These are phyloP conservation scores for Molorchus minor DNA, from an alignment of 2,888 invertebrate species.

Conservation along the genomic window DNA sequence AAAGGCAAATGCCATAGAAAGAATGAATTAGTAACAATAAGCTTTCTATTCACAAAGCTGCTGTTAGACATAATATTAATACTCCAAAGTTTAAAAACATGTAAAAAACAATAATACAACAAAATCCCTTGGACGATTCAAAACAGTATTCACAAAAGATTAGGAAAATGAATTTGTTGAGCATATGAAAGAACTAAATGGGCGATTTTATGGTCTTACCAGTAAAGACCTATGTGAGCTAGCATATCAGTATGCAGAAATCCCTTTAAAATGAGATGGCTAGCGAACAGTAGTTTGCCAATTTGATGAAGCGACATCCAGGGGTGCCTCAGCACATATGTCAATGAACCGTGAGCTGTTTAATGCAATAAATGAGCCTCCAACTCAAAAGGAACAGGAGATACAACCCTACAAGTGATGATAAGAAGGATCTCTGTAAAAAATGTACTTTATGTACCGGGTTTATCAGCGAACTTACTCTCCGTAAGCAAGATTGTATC, in stretches of 20 bases:
- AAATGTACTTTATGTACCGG: conserved; percentile 1
- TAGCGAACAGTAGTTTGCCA: not conserved
- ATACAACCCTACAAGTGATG: not conserved
- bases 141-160: conserved; percentile 15
- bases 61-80: too few relatives aligned
- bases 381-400: not conserved
- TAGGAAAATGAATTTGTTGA: conserved; percentile 11
- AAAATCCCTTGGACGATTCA: conserved; percentile 12
- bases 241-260: conserved; percentile 22
- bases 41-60: too few relatives aligned
- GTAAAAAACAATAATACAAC: not conserved
- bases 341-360: not conserved
- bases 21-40: too few relatives aligned
- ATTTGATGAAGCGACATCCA: not conserved
- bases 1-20: too few relatives aligned
- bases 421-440: not conserved
- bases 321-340: not conserved
- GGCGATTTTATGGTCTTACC: conserved; percentile 12
- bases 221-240: conserved; percentile 5
- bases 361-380: not conserved
- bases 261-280: not conserved
- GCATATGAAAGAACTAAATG: conserved; percentile 9
- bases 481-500: conserved; percentile 1
- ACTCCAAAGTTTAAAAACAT: too few relatives aligned
- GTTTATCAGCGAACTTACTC: conserved; percentile 1